phyloP scores from a whole-genome alignment of 2,888 invertebrate species.

The Lacanobia oleracea region DNA sequence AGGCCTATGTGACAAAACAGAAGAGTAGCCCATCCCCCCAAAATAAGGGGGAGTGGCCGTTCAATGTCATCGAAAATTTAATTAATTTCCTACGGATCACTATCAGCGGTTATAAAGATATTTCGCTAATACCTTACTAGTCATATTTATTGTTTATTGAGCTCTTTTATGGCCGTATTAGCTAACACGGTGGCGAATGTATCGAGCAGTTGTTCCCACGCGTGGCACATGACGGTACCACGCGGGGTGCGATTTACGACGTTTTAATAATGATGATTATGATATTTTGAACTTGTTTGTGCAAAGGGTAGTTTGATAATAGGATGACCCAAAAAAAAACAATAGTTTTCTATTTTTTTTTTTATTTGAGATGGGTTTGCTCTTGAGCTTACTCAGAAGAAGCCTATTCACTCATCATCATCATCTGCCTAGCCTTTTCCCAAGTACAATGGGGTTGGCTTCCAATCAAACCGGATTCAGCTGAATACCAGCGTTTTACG shows the following conservation, averaged over 20 bases:
- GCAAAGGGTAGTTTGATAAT: too few relatives aligned
- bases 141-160: slow-evolving; percentile 34
- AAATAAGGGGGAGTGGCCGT: neutral
- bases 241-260: neutral
- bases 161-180: slow-evolving; percentile 25
- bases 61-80: slow-evolving; percentile 13
- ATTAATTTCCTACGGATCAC: slow-evolving; percentile 14
- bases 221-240: slow-evolving; percentile 21
- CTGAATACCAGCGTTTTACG: too few relatives aligned
- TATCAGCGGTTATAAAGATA: slow-evolving; percentile 45
- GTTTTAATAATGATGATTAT: neutral
- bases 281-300: neutral
- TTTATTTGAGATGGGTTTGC: too few relatives aligned
- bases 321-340: neutral
- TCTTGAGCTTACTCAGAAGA: too few relatives aligned
- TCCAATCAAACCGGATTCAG: too few relatives aligned
- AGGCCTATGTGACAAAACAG: neutral
- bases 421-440: too few relatives aligned
- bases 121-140: slow-evolving; percentile 12
- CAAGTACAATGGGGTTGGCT: too few relatives aligned
- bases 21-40: neutral
- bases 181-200: neutral
- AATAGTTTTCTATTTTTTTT: too few relatives aligned
- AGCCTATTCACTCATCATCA: too few relatives aligned
- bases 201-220: slow-evolving; percentile 22